These are phyloP conservation scores for Drosophila suboccidentalis DNA, from an alignment of 2,888 invertebrate genomes.

Conservation along the genomic window DNA sequence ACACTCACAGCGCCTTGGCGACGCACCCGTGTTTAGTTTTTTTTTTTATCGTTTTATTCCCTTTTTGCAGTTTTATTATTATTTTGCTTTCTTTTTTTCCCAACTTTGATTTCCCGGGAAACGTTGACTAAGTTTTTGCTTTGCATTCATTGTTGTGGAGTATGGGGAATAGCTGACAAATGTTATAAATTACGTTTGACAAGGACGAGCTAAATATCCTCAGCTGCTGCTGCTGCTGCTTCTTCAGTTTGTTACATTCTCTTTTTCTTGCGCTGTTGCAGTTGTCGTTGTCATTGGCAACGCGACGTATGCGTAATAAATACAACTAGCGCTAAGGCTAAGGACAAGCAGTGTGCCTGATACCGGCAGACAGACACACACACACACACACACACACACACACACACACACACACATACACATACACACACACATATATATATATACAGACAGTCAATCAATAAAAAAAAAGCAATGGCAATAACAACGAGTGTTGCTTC, in stretches of 20 bases:
- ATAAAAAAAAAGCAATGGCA: slow-evolving; percentile 54
- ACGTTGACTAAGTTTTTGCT: slow-evolving; percentile 17
- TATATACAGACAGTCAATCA: slow-evolving; percentile 53
- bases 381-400: slow-evolving; percentile 15
- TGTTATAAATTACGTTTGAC: slow-evolving; percentile 44
- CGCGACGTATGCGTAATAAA: slow-evolving; percentile 78
- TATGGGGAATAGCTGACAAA: slow-evolving; percentile 20
- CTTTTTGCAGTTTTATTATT: slow-evolving; percentile 48
- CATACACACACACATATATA: slow-evolving; percentile 1
- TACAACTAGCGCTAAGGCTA: slow-evolving; percentile 60
- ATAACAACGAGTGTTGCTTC: slow-evolving; percentile 36
- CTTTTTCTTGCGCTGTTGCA: slow-evolving; percentile 14
- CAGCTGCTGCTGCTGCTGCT: slow-evolving; percentile 10
- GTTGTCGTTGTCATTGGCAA: slow-evolving; percentile 45
- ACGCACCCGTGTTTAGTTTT: slow-evolving; percentile 61
- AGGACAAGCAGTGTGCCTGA: slow-evolving; percentile 62
- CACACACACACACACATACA: slow-evolving; percentile 5
- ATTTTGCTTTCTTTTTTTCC: slow-evolving; percentile 16
- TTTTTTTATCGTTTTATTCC: slow-evolving; percentile 61
- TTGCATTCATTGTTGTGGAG: not conserved
- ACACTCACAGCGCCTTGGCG: slow-evolving; percentile 69
- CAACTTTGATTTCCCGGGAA: slow-evolving; percentile 66
- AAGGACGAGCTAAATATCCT: slow-evolving; percentile 11
- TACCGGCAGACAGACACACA: slow-evolving; percentile 46
- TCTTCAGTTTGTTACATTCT: not conserved